A percentile compares a stretch with the other conserved stretches of the same genome.
These are phyloP conservation scores for Paradisaea rubra DNA, from an alignment of 2,113 vertebrate species.

Conservation along the genomic window DNA sequence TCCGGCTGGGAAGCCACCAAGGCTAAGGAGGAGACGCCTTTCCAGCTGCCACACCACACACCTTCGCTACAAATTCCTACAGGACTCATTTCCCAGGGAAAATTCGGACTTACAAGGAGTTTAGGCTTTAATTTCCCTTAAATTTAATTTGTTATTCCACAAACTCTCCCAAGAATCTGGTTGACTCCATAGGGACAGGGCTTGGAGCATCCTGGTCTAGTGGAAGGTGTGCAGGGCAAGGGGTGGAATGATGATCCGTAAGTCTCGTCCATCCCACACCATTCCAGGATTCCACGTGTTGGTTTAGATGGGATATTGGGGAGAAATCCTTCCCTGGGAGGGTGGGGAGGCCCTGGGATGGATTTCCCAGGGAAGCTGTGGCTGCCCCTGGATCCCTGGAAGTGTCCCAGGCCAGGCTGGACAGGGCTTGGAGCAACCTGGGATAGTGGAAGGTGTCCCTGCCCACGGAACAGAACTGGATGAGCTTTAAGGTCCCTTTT, in stretches of 20 bases:
- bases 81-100: neutral
- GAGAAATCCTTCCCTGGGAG: neutral
- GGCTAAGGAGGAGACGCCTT: neutral
- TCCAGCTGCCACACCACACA: neutral
- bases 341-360: neutral
- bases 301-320: neutral
- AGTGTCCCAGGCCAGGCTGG: neutral
- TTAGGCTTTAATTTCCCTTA: neutral
- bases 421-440: neutral
- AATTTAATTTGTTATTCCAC: neutral
- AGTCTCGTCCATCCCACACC: neutral
- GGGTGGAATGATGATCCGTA: rapidly evolving
- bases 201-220: neutral
- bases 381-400: neutral
- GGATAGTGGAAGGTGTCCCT: neutral
- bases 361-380: neutral
- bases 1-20: neutral
- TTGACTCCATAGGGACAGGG: neutral
- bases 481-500: neutral
- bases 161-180: rapidly evolving
- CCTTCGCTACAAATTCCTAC: neutral
- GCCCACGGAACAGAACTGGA: neutral
- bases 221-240: neutral
- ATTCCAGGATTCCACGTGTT: neutral
- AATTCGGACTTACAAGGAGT: rapidly evolving